phyloP scores from a whole-genome alignment of 2,797 vertebrate species.

The Acrossocheilus wenchowensis region DNA sequence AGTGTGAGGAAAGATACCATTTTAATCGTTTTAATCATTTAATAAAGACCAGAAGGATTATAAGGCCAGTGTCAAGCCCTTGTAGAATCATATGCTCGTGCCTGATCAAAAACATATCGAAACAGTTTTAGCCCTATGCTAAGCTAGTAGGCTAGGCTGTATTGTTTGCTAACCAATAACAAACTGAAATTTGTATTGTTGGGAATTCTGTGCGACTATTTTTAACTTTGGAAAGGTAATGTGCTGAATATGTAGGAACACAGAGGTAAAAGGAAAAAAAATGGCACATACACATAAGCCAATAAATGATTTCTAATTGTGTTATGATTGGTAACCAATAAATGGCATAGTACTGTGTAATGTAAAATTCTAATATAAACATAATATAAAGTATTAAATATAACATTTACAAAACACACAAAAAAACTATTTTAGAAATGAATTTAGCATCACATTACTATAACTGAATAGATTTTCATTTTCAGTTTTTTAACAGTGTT shows the following conservation, averaged over 20 bases:
- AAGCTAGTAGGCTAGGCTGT: not conserved
- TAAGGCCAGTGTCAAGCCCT: not conserved
- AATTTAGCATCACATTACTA: not conserved
- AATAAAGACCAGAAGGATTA: conserved; percentile 9
- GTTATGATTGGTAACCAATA: not conserved
- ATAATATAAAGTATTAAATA: too few species aligned
- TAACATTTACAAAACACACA: too few species aligned
- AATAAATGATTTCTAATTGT: too few species aligned
- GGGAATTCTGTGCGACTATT: not conserved
- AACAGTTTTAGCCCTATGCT: not conserved
- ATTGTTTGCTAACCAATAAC: not conserved
- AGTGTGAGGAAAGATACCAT: not conserved
- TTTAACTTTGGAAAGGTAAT: not conserved
- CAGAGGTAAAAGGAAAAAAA: too few species aligned
- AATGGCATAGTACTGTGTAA: not conserved
- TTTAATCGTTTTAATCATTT: not conserved
- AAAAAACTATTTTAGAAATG: not conserved
- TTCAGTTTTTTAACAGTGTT: not conserved
- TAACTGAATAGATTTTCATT: not conserved
- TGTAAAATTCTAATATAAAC: too few species aligned
- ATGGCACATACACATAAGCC: not conserved
- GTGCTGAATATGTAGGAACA: not conserved
- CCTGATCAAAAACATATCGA: not conserved
- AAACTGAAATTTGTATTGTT: not conserved
- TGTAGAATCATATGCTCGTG: not conserved